These are phyloP conservation scores for Bovichtus diacanthus DNA, from an alignment of 2,797 vertebrate species.

Conservation along the genomic window DNA sequence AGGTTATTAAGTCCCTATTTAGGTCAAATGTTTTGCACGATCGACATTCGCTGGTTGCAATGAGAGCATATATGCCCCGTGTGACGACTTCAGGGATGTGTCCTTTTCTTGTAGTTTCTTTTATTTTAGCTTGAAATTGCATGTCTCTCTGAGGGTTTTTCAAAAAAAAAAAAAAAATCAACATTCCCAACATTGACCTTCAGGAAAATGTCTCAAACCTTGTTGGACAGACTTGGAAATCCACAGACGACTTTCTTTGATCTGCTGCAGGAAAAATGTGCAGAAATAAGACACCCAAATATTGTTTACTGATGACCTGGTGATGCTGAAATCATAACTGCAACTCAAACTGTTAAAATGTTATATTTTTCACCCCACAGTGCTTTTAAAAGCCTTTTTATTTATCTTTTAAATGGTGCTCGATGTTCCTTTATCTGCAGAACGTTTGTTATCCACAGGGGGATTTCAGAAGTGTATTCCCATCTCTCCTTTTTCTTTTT, in stretches of 20 bases:
- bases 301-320: too few species aligned
- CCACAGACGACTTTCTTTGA: background rate
- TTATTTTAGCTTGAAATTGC: too few species aligned
- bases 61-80: background rate
- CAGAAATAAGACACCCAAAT: too few species aligned
- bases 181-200: background rate
- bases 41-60: background rate
- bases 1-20: constrained; percentile 65
- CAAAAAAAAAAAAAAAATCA: too few species aligned
- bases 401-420: too few species aligned
- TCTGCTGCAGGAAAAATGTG: background rate
- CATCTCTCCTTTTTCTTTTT: background rate
- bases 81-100: background rate
- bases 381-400: background rate
- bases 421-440: background rate
- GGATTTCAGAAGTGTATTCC: constrained; percentile 14
- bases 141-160: too few species aligned
- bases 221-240: background rate
- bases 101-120: too few species aligned
- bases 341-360: background rate
- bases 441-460: background rate
- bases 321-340: background rate
- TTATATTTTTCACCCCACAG: too few species aligned
- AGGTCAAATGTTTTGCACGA: constrained; percentile 61
- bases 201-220: too few species aligned